Conservation (phyloP, 2,113 vertebrate genomes). For the Cyprinodon brontotheroides region DNA sequence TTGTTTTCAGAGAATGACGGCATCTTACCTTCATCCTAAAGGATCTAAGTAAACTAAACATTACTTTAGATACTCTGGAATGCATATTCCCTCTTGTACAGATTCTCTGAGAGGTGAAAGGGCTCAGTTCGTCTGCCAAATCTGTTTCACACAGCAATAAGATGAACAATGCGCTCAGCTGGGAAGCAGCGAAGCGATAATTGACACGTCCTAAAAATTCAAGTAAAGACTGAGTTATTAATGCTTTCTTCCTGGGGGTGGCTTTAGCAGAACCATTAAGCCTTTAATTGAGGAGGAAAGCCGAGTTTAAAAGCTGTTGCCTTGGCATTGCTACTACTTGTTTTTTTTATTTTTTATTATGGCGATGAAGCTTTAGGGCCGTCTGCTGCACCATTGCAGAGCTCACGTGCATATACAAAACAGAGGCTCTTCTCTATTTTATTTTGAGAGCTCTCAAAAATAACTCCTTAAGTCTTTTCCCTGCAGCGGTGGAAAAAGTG, state of each 20-base stretch:
- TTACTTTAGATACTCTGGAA: constrained; percentile 36
- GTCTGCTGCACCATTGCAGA: constrained; percentile 42
- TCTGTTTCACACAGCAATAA: constrained; percentile 61
- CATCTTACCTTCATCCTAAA: constrained; percentile 48
- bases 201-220: constrained; percentile 78
- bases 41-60: constrained; percentile 35
- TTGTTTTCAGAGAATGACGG: constrained; percentile 34
- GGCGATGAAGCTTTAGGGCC: constrained; percentile 61
- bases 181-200: constrained; percentile 67
- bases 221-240: constrained; percentile 78
- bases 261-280: constrained; percentile 78
- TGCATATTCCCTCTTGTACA: constrained; percentile 19
- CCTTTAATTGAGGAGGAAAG: constrained; percentile 80
- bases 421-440: constrained; percentile 67
- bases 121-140: constrained; percentile 35
- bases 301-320: constrained; percentile 77
- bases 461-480: constrained; percentile 63
- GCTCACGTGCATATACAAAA: constrained; percentile 57
- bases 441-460: constrained; percentile 68
- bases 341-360: constrained; percentile 70
- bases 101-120: constrained; percentile 30
- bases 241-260: constrained; percentile 75
- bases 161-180: constrained; percentile 66
- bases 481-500: constrained; percentile 78
- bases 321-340: constrained; percentile 66